Conservation (phyloP, 2,113 vertebrate species). For the Menidia beryllina region DNA sequence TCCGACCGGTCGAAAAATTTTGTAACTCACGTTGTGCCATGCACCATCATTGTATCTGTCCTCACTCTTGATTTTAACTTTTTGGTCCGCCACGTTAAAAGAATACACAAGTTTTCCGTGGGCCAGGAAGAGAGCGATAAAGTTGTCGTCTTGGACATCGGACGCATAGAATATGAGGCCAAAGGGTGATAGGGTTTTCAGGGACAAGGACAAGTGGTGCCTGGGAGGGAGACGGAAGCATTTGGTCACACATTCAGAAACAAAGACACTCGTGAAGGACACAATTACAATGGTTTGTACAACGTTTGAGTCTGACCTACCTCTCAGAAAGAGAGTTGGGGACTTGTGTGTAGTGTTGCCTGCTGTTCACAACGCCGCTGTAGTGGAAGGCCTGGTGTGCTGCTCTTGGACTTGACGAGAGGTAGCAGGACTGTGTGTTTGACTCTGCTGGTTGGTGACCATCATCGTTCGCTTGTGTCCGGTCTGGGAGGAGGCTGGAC, state of each 20-base stretch:
- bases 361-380: slow-evolving; percentile 89
- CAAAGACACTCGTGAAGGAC: slow-evolving; percentile 1
- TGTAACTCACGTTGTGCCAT: slow-evolving; percentile 91
- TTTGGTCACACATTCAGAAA: slow-evolving; percentile 6
- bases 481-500: slow-evolving; percentile 75
- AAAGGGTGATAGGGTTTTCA: slow-evolving; percentile 90
- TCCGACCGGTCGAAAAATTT: not conserved
- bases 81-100: slow-evolving; percentile 87
- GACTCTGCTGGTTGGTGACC: slow-evolving; percentile 66
- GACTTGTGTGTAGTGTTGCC: slow-evolving; percentile 88
- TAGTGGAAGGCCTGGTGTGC: slow-evolving; percentile 84
- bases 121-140: slow-evolving; percentile 90
- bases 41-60: slow-evolving; percentile 89
- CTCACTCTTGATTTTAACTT: slow-evolving; percentile 88
- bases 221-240: slow-evolving; percentile 72
- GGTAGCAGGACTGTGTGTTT: slow-evolving; percentile 80
- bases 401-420: slow-evolving; percentile 83
- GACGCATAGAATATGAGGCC: slow-evolving; percentile 93
- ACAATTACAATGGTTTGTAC: not conserved
- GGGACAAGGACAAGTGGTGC: slow-evolving; percentile 89
- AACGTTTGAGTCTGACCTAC: slow-evolving; percentile 65
- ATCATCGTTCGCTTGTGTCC: slow-evolving; percentile 75
- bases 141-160: slow-evolving; percentile 87
- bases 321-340: slow-evolving; percentile 86
- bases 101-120: slow-evolving; percentile 89